These are phyloP conservation scores for Nettapus auritus DNA, from an alignment of 2,113 vertebrate genomes.

Conservation along the genomic window DNA sequence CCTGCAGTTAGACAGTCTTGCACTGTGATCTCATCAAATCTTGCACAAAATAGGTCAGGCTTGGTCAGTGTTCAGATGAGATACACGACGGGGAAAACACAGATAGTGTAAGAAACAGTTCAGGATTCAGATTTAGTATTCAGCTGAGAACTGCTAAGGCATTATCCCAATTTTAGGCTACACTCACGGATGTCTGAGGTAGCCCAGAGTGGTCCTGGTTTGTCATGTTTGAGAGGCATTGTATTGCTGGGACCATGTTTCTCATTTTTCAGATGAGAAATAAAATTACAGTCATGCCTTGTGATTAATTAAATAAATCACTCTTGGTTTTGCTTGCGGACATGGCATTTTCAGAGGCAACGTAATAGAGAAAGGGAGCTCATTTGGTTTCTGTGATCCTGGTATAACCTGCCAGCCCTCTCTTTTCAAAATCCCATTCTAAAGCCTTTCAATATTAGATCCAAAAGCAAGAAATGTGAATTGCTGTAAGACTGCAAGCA, in stretches of 20 bases:
- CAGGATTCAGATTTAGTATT: not conserved
- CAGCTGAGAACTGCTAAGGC: not conserved
- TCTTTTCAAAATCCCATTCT: not conserved
- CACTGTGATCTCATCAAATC: constrained; percentile 60
- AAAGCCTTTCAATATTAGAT: not conserved
- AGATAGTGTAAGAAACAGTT: not conserved
- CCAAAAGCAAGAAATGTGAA: not conserved
- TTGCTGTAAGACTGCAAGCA: not conserved
- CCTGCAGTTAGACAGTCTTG: constrained; percentile 37
- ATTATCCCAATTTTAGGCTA: not conserved
- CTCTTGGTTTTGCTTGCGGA: constrained; percentile 27
- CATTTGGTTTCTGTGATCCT: not conserved
- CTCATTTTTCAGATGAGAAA: constrained; percentile 50
- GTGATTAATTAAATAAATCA: constrained; percentile 54
- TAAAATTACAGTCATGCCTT: constrained; percentile 36
- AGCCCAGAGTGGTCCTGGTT: not conserved
- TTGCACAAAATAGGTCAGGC: constrained; percentile 41
- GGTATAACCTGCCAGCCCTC: not conserved
- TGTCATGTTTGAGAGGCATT: not conserved
- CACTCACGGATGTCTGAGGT: not conserved
- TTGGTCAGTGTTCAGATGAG: constrained; percentile 27
- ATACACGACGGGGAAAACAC: constrained; percentile 17
- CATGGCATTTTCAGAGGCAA: constrained; percentile 13
- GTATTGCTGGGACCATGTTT: not conserved
- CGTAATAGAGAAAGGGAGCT: constrained; percentile 10